phyloP scores from a whole-genome alignment of 2,797 vertebrate species.

The Phalanger gymnotis region DNA sequence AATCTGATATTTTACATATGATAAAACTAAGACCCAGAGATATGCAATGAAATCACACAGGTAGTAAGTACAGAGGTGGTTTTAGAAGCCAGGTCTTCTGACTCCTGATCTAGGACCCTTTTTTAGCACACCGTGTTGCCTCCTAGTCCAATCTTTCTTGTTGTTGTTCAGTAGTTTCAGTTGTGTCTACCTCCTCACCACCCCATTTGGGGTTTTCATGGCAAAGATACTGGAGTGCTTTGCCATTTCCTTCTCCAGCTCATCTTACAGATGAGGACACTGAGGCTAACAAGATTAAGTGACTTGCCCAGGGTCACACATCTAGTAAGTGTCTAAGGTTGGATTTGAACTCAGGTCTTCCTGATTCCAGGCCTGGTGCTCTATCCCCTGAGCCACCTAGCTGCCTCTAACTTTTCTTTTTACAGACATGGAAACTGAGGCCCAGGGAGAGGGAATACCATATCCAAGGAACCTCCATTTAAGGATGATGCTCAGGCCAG shows the following conservation, averaged over 20 bases:
- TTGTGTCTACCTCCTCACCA: background rate
- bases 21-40: background rate
- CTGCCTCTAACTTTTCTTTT: background rate
- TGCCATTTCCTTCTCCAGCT: background rate
- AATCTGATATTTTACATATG: background rate
- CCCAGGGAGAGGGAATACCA: background rate
- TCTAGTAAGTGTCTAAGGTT: background rate
- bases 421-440: background rate
- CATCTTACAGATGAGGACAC: background rate
- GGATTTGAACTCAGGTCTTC: too few relatives aligned
- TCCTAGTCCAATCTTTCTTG: background rate
- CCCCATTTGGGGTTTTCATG: background rate
- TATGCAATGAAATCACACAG: background rate
- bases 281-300: background rate
- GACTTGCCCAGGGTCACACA: background rate
- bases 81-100: background rate
- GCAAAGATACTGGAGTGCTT: background rate
- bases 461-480: background rate
- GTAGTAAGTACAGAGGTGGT: background rate
- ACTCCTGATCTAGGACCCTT: background rate
- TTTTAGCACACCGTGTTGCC: background rate
- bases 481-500: background rate
- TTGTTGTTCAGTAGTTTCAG: background rate
- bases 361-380: background rate
- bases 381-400: background rate